A percentile compares a stretch with the other conserved stretches of the same genome.
Evolutionary conservation across 2,113 vertebrate genomes (phyloP).

Genomic region (Nestor notabilis): DNA sequence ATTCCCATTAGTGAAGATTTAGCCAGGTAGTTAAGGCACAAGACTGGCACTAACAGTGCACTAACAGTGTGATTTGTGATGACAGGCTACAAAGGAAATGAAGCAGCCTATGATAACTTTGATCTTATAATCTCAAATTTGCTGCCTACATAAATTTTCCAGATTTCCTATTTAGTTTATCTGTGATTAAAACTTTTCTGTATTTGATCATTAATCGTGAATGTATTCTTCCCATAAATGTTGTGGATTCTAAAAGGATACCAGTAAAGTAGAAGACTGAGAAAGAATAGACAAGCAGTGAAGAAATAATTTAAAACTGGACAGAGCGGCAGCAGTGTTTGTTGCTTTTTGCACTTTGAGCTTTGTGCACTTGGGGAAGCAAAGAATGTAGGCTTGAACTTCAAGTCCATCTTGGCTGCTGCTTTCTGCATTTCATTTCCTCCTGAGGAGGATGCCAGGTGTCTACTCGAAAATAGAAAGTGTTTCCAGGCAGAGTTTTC

Average conservation of each 20-base stretch:
- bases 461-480: slow-evolving; percentile 17
- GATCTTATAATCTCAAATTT: neutral
- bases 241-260: neutral
- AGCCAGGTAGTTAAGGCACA: neutral
- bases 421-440: slow-evolving; percentile 6
- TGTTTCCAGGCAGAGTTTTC: neutral
- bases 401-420: neutral
- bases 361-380: neutral
- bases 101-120: neutral
- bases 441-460: slow-evolving; percentile 13
- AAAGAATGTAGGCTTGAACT: neutral
- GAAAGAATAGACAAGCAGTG: neutral
- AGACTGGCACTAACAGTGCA: neutral
- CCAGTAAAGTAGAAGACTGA: neutral
- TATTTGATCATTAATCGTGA: neutral
- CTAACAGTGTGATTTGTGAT: neutral
- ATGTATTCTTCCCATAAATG: neutral
- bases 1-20: neutral
- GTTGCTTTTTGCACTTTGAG: neutral
- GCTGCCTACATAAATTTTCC: neutral
- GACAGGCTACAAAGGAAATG: neutral
- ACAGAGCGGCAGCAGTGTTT: neutral
- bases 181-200: neutral
- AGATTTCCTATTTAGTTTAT: neutral
- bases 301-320: neutral